Conservation (phyloP, 2,888 invertebrate species). For the Chloroclysta siterata region DNA sequence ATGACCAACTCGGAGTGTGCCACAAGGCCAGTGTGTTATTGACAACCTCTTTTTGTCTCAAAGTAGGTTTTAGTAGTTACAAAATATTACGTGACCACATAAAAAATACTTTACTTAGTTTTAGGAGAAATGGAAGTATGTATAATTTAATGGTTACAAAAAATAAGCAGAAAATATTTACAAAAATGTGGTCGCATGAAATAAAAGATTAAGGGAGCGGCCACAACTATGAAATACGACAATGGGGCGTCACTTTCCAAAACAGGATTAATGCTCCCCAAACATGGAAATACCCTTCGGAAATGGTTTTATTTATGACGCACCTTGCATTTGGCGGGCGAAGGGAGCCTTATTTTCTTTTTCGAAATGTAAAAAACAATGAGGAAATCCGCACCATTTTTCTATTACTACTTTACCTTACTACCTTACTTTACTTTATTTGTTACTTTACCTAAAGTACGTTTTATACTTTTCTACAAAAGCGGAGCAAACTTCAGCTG, state of each 20-base stretch:
- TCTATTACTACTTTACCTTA: background rate
- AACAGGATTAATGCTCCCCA: conserved; percentile 61
- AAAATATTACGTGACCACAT: background rate
- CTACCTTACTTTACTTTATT: no score
- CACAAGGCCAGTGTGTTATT: conserved; percentile 54
- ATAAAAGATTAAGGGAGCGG: conserved; percentile 52
- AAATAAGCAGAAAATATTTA: conserved; percentile 1
- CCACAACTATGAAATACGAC: conserved; percentile 54
- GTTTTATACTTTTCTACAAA: conserved; percentile 25
- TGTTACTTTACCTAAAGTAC: no score
- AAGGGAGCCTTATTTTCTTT: conserved; percentile 30
- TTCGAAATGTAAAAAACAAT: background rate
- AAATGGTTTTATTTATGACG: conserved; percentile 58
- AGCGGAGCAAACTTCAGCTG: conserved; percentile 28
- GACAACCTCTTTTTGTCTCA: conserved; percentile 49
- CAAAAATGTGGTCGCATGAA: conserved; percentile 39
- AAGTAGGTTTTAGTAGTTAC: conserved; percentile 46
- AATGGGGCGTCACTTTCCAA: conserved; percentile 54
- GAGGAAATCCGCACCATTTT: background rate
- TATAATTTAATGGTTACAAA: no score
- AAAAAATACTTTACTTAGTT: background rate
- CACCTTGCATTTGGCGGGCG: conserved; percentile 47
- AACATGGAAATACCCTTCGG: conserved; percentile 62
- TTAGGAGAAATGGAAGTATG: background rate
- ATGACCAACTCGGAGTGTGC: conserved; percentile 45